Percentiles rank a stretch among this genome's conserved stretches.
Evolutionary conservation across 30 jellyfish, hydroid and myxozoan genomes (phyloP).

Genomic region (Hydra vulgaris): DNA sequence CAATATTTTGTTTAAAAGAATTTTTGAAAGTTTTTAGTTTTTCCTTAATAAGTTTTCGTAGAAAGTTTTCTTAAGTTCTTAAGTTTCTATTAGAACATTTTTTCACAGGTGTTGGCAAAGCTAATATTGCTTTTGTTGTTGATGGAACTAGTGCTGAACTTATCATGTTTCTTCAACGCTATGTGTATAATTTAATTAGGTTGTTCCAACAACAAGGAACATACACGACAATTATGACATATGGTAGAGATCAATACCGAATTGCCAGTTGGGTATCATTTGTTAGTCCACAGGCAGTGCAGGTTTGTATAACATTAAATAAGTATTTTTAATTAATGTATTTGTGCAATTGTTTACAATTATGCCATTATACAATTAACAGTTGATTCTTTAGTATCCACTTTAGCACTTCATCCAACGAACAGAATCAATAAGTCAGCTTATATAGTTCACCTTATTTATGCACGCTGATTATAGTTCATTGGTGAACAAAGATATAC

Average conservation of each 20-base stretch:
- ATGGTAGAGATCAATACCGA: slow-evolving; percentile 87
- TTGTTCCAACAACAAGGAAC: slow-evolving; percentile 89
- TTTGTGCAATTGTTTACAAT: too few relatives aligned
- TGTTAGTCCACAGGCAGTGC: slow-evolving; percentile 65
- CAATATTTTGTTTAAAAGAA: too few relatives aligned
- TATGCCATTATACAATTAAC: too few relatives aligned
- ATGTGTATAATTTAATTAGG: slow-evolving; percentile 55
- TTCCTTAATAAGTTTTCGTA: too few relatives aligned
- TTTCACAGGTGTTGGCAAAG: slow-evolving; percentile 65
- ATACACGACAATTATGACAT: slow-evolving; percentile 76
- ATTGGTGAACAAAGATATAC: too few relatives aligned
- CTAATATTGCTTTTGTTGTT: slow-evolving; percentile 81
- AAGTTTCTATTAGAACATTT: not conserved
- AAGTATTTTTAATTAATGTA: too few relatives aligned
- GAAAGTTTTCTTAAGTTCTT: not conserved
- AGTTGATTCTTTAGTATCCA: too few relatives aligned
- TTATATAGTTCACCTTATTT: too few relatives aligned
- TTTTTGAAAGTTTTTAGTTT: too few relatives aligned
- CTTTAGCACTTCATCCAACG: too few relatives aligned
- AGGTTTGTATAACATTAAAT: slow-evolving; percentile 56
- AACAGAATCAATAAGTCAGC: too few relatives aligned
- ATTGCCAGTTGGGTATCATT: slow-evolving; percentile 72
- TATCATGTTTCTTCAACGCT: slow-evolving; percentile 74
- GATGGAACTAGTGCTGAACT: slow-evolving; percentile 84
- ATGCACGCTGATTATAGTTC: too few relatives aligned